Conservation (phyloP, 2,797 vertebrate genomes). For the Liparis tanakae region DNA sequence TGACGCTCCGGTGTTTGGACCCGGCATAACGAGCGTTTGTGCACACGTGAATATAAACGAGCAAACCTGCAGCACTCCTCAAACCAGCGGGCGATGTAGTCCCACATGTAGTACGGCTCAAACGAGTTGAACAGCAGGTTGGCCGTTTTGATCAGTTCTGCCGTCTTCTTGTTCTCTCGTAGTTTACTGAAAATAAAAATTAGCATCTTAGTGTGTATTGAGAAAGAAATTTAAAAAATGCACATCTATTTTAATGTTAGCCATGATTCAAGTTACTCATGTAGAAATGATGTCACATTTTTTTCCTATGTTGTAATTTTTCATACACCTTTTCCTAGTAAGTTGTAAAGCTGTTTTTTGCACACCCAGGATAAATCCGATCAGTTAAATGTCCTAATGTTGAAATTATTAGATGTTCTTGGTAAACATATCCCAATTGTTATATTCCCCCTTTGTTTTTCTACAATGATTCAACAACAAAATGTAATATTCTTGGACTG, state of each 20-base stretch:
- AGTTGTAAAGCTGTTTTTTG: background rate
- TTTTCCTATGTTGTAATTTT: background rate
- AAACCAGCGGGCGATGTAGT: conserved; percentile 98
- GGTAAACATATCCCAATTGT: background rate
- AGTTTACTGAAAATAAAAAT: conserved; percentile 87
- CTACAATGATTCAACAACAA: background rate
- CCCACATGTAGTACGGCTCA: conserved; percentile 99
- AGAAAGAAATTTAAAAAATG: background rate
- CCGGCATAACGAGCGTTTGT: background rate
- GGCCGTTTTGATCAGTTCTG: conserved; percentile 97
- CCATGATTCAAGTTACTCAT: background rate
- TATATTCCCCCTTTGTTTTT: background rate
- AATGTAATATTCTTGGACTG: conserved; percentile 21
- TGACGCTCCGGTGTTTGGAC: background rate
- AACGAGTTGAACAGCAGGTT: conserved; percentile 99
- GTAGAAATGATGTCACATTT: too few species aligned
- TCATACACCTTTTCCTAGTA: background rate
- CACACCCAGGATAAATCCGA: too few species aligned
- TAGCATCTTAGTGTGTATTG: background rate
- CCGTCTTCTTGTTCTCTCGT: conserved; percentile 97
- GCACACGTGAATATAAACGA: background rate
- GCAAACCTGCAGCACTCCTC: conserved; percentile 97
- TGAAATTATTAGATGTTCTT: background rate
- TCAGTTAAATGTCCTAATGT: background rate
- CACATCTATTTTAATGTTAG: background rate